These are phyloP conservation scores for Acanthaster planci DNA, from an alignment of 35 echinoderm and acorn worm genomes.

Conservation along the genomic window DNA sequence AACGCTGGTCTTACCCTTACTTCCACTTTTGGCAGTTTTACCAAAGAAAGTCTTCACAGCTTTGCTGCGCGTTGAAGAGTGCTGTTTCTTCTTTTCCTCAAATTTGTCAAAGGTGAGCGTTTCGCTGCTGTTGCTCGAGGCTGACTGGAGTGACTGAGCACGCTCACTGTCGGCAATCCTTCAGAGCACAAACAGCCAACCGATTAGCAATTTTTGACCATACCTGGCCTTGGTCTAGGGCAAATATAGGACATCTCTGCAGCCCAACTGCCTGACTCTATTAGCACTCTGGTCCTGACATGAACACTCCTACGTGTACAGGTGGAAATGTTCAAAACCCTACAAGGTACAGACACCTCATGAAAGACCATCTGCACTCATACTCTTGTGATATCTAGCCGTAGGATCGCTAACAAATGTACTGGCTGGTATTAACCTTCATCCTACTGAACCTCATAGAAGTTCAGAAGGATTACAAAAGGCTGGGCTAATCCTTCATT, in stretches of 20 bases:
- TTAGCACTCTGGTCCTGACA: not conserved
- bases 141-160: not conserved
- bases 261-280: not conserved
- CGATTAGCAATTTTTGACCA: not conserved
- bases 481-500: no score
- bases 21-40: slow-evolving; percentile 61
- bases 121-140: slow-evolving; percentile 6
- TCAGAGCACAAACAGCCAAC: not conserved
- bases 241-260: not conserved
- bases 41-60: slow-evolving; percentile 76
- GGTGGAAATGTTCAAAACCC: not conserved
- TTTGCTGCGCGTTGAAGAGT: slow-evolving; percentile 47
- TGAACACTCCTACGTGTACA: not conserved
- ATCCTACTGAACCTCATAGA: no score
- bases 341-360: no score
- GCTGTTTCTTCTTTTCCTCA: slow-evolving; percentile 79
- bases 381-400: no score
- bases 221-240: no score
- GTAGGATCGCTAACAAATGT: no score
- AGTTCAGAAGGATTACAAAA: no score
- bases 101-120: slow-evolving; percentile 84
- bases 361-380: no score
- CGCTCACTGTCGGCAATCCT: slow-evolving; percentile 10
- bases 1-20: slow-evolving; percentile 81
- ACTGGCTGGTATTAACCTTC: no score